Evolutionary conservation across 1,140 invertebrate species (phyloP), one percentile per base, ranked within the genome.

Genomic region (Leptinotarsa lineolata): DNA sequence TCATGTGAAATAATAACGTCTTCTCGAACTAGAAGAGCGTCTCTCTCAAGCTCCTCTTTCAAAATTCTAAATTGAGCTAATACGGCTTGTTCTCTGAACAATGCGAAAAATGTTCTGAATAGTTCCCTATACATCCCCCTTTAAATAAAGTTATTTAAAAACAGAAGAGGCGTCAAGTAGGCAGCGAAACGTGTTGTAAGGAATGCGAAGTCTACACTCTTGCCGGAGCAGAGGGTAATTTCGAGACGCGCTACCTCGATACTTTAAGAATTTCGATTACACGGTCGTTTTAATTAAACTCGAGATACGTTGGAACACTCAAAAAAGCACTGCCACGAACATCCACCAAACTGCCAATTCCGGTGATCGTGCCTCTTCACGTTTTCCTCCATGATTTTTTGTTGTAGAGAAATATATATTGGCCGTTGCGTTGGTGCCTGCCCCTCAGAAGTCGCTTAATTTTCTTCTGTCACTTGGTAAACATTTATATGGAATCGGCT

Each of bases 191-290:
- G 67, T 68, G 67, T 48, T 45, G 22, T 46, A 13, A 13, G 46
- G 67, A 48, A 68, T 54, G 67, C 20, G 30, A 18, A 48, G 46
- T 18, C 67, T 54, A 68, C 67, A 18, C 18, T 24, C 64, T 16
- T 48, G 30, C 30, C 30, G 30, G 30, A 39, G 30, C 30, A 11
- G 30, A 39, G 30, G 30, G 30, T 39, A 59, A 59, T 70, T 70
- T 20, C 54, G 45, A 21, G 48, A 46, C 68, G 59, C 54, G 68
- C 68, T 48, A 70, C 68, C 46, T 60, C 59, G 48, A 21, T 18
- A 54, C 68, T 70, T 70, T 70, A 59, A 59, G 66, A 60, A 70
- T 70, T 30, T 70, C 68, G 68, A 70, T 70, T 70, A 59, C 48
- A 39, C 20, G 48, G 68, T 45, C 48, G 68, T 59, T 59, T 70